Conservation (phyloP, 2,797 vertebrate genomes). For the Pseudochaenichthys georgianus region DNA sequence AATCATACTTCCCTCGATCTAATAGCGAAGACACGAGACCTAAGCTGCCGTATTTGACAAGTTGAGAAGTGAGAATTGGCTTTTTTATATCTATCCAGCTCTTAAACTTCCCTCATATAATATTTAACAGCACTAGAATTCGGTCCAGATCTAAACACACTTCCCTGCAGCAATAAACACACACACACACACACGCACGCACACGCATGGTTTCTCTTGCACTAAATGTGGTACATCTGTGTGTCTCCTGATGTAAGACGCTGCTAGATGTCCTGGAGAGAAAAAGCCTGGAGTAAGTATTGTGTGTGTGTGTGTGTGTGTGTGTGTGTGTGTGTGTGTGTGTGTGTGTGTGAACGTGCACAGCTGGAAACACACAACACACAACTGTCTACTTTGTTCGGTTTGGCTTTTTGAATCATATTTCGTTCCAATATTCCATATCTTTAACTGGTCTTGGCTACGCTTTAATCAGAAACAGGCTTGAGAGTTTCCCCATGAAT, state of each 20-base stretch:
- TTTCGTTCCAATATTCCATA: slow-evolving; percentile 23
- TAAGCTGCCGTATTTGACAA: no score
- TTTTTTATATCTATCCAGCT: background rate
- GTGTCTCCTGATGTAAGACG: slow-evolving; percentile 8
- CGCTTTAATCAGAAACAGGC: slow-evolving; percentile 23
- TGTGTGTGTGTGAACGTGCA: background rate
- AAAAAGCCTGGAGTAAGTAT: slow-evolving; percentile 13
- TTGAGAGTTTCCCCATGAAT: slow-evolving; percentile 4
- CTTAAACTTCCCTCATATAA: slow-evolving; percentile 30
- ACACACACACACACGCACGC: background rate
- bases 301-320: no score
- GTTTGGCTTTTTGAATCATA: slow-evolving; percentile 18
- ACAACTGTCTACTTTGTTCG: slow-evolving; percentile 1
- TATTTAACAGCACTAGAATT: slow-evolving; percentile 30
- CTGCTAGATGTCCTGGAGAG: slow-evolving; percentile 23
- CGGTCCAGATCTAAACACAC: slow-evolving; percentile 17
- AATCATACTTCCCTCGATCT: slow-evolving; percentile 2
- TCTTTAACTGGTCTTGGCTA: slow-evolving; percentile 44
- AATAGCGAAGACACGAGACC: background rate
- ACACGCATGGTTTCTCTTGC: background rate
- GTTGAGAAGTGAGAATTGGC: no score
- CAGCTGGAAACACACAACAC: background rate
- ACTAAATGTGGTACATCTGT: background rate
- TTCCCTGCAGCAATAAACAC: slow-evolving; percentile 7
- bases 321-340: background rate